Evolutionary conservation across 2,113 vertebrate species (phyloP).

Genomic region (Enhydra lutris): DNA sequence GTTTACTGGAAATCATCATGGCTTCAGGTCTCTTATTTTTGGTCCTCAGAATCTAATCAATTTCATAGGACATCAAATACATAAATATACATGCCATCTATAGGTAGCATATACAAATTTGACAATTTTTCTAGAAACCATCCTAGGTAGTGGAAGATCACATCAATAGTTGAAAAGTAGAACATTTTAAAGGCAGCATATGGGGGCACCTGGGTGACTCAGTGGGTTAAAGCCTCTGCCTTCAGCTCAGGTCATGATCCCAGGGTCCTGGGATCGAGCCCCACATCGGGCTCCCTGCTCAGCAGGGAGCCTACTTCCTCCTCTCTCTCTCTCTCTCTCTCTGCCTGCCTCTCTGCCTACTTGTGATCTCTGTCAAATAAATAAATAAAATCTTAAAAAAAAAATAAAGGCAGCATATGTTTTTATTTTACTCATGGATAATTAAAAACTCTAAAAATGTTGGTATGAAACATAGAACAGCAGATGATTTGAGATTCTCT

Average conservation of each 20-base stretch:
- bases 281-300: no score
- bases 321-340: no score
- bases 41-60: background rate
- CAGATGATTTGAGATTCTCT: conserved; percentile 71
- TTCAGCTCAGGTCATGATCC: no score
- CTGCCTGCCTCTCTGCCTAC: no score
- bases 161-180: background rate
- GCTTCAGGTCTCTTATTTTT: background rate
- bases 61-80: background rate
- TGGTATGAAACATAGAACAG: conserved; percentile 70
- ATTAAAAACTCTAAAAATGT: conserved; percentile 76
- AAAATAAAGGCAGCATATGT: background rate
- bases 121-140: background rate
- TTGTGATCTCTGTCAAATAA: no score
- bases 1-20: background rate
- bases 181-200: background rate
- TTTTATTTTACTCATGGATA: conserved; percentile 48
- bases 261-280: no score
- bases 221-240: no score
- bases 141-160: background rate
- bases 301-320: no score
- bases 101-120: background rate
- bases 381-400: no score
- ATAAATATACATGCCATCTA: background rate
- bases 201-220: no score